Conservation (phyloP, 2,888 invertebrate genomes). For the Spisula subtruncata region DNA sequence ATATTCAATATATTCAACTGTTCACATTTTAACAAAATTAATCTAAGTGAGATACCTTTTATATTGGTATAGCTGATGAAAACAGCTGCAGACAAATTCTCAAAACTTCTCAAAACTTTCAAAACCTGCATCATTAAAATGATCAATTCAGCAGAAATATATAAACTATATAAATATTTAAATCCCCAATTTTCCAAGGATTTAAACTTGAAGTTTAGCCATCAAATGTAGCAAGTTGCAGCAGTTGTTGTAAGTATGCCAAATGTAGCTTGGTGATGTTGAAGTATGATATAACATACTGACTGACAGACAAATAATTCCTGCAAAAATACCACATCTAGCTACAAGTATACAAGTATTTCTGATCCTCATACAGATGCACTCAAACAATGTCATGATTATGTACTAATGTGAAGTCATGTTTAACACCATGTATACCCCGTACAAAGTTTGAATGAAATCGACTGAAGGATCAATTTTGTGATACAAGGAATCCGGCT, state of each 20-base stretch:
- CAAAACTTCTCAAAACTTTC: not conserved
- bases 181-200: constrained; percentile 14
- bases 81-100: not conserved
- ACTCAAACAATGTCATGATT: not conserved
- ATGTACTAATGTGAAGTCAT: no score
- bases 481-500: no score
- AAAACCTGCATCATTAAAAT: not conserved
- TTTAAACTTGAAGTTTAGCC: constrained; percentile 18
- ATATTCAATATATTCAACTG: no score
- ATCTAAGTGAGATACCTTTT: no score
- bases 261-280: not conserved
- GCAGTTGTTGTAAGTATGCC: constrained; percentile 8
- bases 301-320: not conserved
- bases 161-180: constrained; percentile 4
- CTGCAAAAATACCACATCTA: not conserved
- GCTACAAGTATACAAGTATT: not conserved
- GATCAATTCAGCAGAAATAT: constrained; percentile 3
- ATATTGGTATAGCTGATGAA: no score
- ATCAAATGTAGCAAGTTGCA: not conserved
- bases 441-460: no score
- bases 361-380: not conserved
- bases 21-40: no score
- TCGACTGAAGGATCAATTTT: no score
- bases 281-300: not conserved
- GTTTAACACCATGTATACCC: no score